A percentile compares a stretch with the other conserved stretches of the same genome.
These are phyloP conservation scores for Austrofundulus limnaeus DNA, from an alignment of 2,113 vertebrate species.

Conservation along the genomic window DNA sequence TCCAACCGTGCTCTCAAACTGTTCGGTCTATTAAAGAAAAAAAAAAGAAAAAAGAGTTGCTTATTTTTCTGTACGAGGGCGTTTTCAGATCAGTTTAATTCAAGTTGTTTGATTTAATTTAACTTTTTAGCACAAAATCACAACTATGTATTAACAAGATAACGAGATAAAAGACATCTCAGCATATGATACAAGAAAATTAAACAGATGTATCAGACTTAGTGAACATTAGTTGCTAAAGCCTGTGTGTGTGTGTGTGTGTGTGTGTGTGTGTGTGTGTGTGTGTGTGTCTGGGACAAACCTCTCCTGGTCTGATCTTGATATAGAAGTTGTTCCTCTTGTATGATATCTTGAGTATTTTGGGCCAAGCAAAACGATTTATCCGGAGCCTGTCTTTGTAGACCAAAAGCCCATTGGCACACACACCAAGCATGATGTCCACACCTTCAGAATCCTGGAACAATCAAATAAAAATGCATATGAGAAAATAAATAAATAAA, in stretches of 20 bases:
- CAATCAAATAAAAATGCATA: neutral
- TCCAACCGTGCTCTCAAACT: slow-evolving; percentile 98
- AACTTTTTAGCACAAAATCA: too few relatives aligned
- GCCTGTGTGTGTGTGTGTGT: neutral
- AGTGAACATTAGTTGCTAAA: too few relatives aligned
- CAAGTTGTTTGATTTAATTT: too few relatives aligned
- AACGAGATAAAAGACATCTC: too few relatives aligned
- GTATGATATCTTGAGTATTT: slow-evolving; percentile 99
- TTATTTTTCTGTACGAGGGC: too few relatives aligned
- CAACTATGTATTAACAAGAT: too few relatives aligned
- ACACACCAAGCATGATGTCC: slow-evolving; percentile 98
- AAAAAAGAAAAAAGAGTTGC: neutral
- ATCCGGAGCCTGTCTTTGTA: slow-evolving; percentile 98
- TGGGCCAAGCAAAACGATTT: slow-evolving; percentile 98
- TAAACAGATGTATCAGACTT: neutral
- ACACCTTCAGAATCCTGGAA: slow-evolving; percentile 94
- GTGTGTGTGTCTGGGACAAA: slow-evolving; percentile 51
- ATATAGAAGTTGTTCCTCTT: slow-evolving; percentile 99
- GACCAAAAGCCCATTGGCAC: slow-evolving; percentile 94
- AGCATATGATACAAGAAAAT: too few relatives aligned
- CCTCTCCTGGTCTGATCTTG: slow-evolving; percentile 97
- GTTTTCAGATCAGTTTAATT: too few relatives aligned
- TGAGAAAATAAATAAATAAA: neutral
- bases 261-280: fast-evolving
- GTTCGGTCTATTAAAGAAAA: slow-evolving; percentile 85